Base-by-base conservation (phyloP, 1,140 invertebrate genomes). In the Antheraea mylitta region DNA sequence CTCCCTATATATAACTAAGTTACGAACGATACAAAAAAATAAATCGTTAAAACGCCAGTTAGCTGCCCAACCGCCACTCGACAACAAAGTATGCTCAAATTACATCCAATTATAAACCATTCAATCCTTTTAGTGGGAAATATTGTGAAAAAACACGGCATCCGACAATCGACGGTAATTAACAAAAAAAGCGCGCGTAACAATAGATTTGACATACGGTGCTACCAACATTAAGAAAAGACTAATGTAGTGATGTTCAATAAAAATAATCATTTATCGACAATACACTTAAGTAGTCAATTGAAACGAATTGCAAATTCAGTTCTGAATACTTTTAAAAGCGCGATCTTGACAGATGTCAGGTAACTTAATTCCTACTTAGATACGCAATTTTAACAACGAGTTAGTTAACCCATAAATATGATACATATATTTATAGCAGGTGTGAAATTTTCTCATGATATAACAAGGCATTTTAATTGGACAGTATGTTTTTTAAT, bases 101-200 rank as follows among this genome's bases (percentile, higher is more conserved):
- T 91, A 91, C 89, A 89, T 82, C 85, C 87, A 91, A 91, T 91
- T 91, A 91, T 89, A 83, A 85, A 76, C 85, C 81, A 91, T 91
- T 89, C 87, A 90, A 85, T 87, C 81, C 85, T 88, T 89, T 81
- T 85, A 80, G 81, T 78, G 81, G 73, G 73, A 74, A 80, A 81
- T 79, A 82, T 80, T 79, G 73, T 81, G 79, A 84, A 86, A 85
- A 86, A 86, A 78, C 74, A 83, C 78, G 77, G 75, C 71, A 78
- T 71, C 53, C 62, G 83, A 91, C 88, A 91, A 91, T 87, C 80
- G 80, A 19, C 64, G 79, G 81, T 90, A 84, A 84, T 89, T 89
- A 89, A 87, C 79, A 87, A 85, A 66, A 86, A 89, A 82, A 78
- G 82, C 80, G 81, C 79, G 86, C 85, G 80, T 85, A 87, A 86